Conservation (phyloP, 2,113 vertebrate genomes). For the Engraulis encrasicolus region DNA sequence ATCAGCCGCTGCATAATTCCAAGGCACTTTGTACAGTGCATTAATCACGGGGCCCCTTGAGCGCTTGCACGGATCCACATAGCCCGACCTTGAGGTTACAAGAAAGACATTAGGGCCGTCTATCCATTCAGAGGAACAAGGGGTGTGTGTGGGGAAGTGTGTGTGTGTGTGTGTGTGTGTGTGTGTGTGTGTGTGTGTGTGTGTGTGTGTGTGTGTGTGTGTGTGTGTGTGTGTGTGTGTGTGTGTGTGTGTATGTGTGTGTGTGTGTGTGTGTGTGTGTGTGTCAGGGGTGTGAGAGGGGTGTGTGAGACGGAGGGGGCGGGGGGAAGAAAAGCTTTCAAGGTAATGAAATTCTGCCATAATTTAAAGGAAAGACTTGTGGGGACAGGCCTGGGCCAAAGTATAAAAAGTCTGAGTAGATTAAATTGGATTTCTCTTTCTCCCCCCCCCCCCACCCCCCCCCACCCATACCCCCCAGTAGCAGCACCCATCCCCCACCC, state of each 20-base stretch:
- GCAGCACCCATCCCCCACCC: not conserved
- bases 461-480: not conserved
- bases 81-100: constrained; percentile 82
- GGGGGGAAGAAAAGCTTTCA: constrained; percentile 78
- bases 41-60: constrained; percentile 81
- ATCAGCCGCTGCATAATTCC: constrained; percentile 73
- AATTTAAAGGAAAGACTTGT: constrained; percentile 81
- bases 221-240: not conserved
- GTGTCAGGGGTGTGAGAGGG: not conserved
- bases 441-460: constrained; percentile 30
- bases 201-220: constrained; percentile 8
- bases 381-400: constrained; percentile 71
- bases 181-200: not conserved
- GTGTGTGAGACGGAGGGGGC: constrained; percentile 48
- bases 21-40: constrained; percentile 78
- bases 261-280: constrained; percentile 7
- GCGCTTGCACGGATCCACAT: constrained; percentile 75
- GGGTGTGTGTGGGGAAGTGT: constrained; percentile 28
- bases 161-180: constrained; percentile 5
- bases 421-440: constrained; percentile 80
- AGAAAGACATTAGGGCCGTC: constrained; percentile 80
- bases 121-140: constrained; percentile 75
- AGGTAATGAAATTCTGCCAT: constrained; percentile 85
- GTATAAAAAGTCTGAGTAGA: constrained; percentile 61
- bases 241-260: constrained; percentile 16